Evolutionary conservation across 1,140 invertebrate species (phyloP), one percentile per base, ranked within the genome.

Genomic region (Brachionus angularis): DNA sequence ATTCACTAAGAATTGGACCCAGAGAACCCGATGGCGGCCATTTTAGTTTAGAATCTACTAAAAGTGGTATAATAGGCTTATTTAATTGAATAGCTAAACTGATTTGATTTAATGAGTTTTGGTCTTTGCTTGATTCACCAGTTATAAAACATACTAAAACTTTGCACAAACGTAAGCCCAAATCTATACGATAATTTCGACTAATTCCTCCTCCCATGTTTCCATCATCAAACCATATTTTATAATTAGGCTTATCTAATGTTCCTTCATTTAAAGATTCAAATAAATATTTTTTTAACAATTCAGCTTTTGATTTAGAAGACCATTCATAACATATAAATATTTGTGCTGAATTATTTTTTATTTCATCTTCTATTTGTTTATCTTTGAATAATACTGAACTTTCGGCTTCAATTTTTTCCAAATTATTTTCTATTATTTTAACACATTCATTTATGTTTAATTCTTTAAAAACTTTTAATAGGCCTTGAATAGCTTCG

Each of bases 171-270:
- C 78, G 69, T 18, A 80, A 76, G 4, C 77, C 78, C 21, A 61
- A 34, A 71, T 80, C 78, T 67, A 80, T 80, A 47, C 78, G 78
- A 36, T 75, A 74, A 73, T 76, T 78, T 21, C 79, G 74, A 72
- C 79, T 79, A 71, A 79, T 76, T 10, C 79, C 79, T 1, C 79
- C 79, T n/a, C 79, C 79, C 78, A 79, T 79, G 72, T 80, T 78
- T 25, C 79, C 79, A 50, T 78, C 74, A 55, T 80, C 79, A 75
- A 80, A 75, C 79, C 79, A 80, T 10, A 42, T 42, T 10, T 42
- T 42, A 72, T 77, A 78, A 44, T 73, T 71, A 73, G 75, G 78
- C 16, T 77, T 77, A 1, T 77, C 76, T n/a, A n/a, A 10, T 18
- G 33, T 31, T 74, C 74, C 76, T 21, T 74, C 71, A 12, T 16